Evolutionary conservation across 2,888 invertebrate genomes (phyloP), one percentile per base, ranked within the genome.

Genomic region (Cacoxenus indagator): DNA sequence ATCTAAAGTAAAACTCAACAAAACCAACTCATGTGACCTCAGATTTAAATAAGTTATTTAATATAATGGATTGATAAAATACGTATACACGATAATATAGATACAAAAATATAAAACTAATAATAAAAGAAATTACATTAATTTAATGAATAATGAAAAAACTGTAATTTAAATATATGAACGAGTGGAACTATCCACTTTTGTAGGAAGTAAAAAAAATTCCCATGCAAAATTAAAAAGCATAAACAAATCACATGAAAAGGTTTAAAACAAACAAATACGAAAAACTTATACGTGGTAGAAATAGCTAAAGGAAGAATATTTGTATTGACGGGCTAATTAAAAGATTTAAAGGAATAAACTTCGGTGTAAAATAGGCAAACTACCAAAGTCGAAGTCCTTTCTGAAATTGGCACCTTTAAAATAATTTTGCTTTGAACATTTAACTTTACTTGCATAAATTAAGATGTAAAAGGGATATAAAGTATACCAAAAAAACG

Each of bases 21-120:
- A 87, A 88, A 88, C 88, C 88, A 88, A 88, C 88, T 88, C 88
- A 88, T 88, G 88, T 88, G 88, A 88, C 88, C 88, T 88, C 88
- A 88, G 87, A 85, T 82, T 86, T 87, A 83, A 84, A 85, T 87
- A 87, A 87, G 87, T 85, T 86, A 85, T 84, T 82, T 77, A 80
- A 81, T 71, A 70, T 72, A 73, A 77, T 67, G 68, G 17, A 71
- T 70, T 72, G 69, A 46, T 61, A 45, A 70, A 74, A 73, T 71
- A 64, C 74, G 78, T 81, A 73, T 77, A 73, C 75, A 78, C 75
- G 78, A 75, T 74, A 78, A 73, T 74, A 73, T 46, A 61, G 43
- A 27, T 9, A 43, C n/a, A 14, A 31, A 27, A 57, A 29, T 9
- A 61, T 27, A 72, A 78, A 78, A 76, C 71, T 71, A 77, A 68